Evolutionary conservation across 2,888 invertebrate genomes (phyloP).

Genomic region (Leptinotarsa rubiginosa): DNA sequence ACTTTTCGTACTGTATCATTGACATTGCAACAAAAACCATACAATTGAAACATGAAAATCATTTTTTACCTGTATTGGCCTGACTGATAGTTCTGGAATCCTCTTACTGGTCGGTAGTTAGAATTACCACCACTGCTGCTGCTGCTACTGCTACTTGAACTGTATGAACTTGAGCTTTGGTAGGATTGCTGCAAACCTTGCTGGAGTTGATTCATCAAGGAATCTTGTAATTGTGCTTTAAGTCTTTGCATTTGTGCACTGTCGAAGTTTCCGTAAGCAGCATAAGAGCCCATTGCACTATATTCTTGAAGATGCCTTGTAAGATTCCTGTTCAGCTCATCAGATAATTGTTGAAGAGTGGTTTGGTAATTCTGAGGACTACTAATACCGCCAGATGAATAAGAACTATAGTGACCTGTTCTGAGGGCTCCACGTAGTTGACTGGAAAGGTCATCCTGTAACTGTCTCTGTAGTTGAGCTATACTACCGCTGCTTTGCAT

Average conservation of each 20-base stretch:
- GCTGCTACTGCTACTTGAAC: constrained; percentile 49
- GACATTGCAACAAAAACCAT: no score
- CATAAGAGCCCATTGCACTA: constrained; percentile 40
- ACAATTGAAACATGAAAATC: not conserved
- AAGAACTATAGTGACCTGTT: constrained; percentile 31
- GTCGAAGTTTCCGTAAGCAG: constrained; percentile 46
- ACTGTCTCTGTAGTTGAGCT: constrained; percentile 50
- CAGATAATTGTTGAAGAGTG: constrained; percentile 57
- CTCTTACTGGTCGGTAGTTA: constrained; percentile 52
- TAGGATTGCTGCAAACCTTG: constrained; percentile 59
- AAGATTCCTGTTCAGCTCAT: constrained; percentile 61
- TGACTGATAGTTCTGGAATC: constrained; percentile 39
- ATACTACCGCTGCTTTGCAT: constrained; percentile 37
- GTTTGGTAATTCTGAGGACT: constrained; percentile 52
- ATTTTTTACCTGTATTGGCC: constrained; percentile 42
- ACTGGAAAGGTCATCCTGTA: constrained; percentile 56
- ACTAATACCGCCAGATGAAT: constrained; percentile 36
- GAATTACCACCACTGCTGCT: constrained; percentile 47
- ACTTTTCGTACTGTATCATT: no score
- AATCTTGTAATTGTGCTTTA: constrained; percentile 58
- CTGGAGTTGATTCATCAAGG: constrained; percentile 60
- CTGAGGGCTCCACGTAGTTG: constrained; percentile 57
- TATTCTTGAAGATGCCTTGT: constrained; percentile 58
- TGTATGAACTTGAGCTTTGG: constrained; percentile 55
- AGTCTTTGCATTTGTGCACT: constrained; percentile 56